Percentiles rank a stretch among this genome's conserved stretches.
Evolutionary conservation across 2,797 vertebrate species (phyloP).

Genomic region (Menidia menidia): DNA sequence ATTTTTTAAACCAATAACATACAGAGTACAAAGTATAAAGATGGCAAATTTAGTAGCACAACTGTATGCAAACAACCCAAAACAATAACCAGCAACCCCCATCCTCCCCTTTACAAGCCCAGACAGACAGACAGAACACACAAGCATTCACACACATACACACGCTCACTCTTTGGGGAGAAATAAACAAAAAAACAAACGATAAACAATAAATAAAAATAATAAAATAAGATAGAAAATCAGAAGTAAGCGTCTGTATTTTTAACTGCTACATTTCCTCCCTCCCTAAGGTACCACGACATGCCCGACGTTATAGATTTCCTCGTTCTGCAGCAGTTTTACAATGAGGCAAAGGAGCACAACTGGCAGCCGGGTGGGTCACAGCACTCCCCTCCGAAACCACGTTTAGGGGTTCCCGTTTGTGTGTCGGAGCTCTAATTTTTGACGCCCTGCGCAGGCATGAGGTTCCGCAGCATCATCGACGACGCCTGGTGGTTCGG

Average conservation of each 20-base stretch:
- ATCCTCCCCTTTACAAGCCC: no score
- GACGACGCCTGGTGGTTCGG: conserved; percentile 99
- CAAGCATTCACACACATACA: no score
- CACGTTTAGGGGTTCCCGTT: neutral
- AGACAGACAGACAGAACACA: no score
- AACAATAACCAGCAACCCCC: no score
- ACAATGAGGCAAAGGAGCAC: conserved; percentile 95
- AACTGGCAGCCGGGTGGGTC: conserved; percentile 95
- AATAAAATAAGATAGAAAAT: no score
- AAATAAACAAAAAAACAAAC: no score
- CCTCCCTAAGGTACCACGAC: conserved; percentile 90
- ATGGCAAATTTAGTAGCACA: no score
- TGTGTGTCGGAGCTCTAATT: neutral
- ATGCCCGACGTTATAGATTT: conserved; percentile 99
- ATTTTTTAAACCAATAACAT: no score
- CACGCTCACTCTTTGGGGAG: no score
- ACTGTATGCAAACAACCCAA: no score
- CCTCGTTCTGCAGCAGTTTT: conserved; percentile 97
- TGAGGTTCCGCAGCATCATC: conserved; percentile 93
- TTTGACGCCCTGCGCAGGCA: conserved; percentile 46
- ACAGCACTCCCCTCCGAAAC: neutral
- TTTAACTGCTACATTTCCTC: neutral
- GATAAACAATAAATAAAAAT: no score
- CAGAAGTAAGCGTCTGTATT: neutral
- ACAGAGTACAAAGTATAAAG: no score